phyloP scores from a whole-genome alignment of 1,140 invertebrate species.

The Varroa destructor region DNA sequence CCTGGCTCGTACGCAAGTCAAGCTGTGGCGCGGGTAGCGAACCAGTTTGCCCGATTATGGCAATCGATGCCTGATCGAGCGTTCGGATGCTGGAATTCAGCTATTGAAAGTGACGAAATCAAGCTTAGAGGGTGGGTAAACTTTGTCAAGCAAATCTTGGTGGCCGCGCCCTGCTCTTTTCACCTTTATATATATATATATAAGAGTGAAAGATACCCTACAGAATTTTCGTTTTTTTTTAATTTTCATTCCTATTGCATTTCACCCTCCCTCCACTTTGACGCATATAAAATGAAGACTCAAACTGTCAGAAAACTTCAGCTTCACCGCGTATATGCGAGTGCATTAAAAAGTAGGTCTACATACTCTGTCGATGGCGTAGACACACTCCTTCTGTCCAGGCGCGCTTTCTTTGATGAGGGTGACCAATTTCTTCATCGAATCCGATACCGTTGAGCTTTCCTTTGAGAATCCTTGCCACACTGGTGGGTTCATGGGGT shows the following conservation, averaged over 20 bases:
- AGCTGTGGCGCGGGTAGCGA: conserved; percentile 18
- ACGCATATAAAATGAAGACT: too few relatives aligned
- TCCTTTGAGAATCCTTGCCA: conserved; percentile 86
- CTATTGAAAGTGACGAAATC: conserved; percentile 34
- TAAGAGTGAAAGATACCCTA: too few relatives aligned
- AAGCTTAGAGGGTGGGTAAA: too few relatives aligned
- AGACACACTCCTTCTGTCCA: conserved; percentile 81
- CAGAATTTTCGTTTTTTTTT: too few relatives aligned
- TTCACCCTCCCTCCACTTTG: too few relatives aligned
- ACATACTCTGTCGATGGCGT: conserved; percentile 52
- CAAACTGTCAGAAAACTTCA: too few relatives aligned
- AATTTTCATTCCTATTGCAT: too few relatives aligned
- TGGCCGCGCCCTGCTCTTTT: too few relatives aligned
- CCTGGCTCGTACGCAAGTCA: conserved; percentile 51
- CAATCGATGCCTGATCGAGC: conserved; percentile 70
- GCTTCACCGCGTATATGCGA: too few relatives aligned
- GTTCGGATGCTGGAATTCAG: conserved; percentile 60
- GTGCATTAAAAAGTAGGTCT: too few relatives aligned
- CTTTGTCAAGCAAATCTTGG: too few relatives aligned
- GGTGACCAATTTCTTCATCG: conserved; percentile 80
- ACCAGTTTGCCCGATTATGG: conserved; percentile 64
- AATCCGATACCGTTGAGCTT: conserved; percentile 86
- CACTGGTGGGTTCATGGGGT: conserved; percentile 74
- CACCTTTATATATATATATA: too few relatives aligned
- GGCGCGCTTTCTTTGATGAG: conserved; percentile 84